These are phyloP conservation scores for Conomelus anceps DNA, from an alignment of 2,888 invertebrate species.

Conservation along the genomic window DNA sequence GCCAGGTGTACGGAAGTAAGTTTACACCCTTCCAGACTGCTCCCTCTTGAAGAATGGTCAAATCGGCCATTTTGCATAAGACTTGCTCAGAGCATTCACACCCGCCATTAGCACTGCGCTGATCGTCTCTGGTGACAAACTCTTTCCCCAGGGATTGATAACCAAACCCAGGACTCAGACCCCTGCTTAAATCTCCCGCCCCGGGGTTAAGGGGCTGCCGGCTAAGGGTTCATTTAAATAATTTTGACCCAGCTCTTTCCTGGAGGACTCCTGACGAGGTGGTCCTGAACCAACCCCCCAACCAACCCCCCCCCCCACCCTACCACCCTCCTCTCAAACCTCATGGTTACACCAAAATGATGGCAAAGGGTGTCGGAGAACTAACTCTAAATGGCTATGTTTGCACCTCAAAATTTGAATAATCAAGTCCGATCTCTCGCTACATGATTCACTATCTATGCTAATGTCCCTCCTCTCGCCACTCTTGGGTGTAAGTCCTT, in stretches of 20 bases:
- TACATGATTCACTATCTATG: constrained; percentile 14
- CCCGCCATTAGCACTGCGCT: not conserved
- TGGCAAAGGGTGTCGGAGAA: no score
- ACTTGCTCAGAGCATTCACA: not conserved
- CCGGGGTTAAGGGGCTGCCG: not conserved
- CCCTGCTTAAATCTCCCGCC: not conserved
- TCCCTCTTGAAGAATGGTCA: not conserved
- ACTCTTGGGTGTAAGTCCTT: not conserved
- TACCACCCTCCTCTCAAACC: not conserved
- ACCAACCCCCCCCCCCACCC: no score
- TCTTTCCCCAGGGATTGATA: not conserved
- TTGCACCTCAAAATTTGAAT: constrained; percentile 11
- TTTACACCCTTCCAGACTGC: no score
- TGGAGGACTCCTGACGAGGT: not conserved
- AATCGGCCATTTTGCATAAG: not conserved
- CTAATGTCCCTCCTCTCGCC: not conserved
- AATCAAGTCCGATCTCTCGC: constrained; percentile 6
- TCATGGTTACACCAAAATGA: not conserved
- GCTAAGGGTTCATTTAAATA: not conserved
- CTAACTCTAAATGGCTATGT: constrained; percentile 1
- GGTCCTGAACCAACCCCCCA: no score
- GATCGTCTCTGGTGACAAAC: not conserved
- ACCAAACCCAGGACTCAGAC: not conserved
- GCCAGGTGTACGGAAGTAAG: no score
- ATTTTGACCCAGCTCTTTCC: not conserved